Conservation (phyloP, 2,113 vertebrate genomes). For the Macaca fascicularis region T2T-MFA8v1.1 NC_088379.1:95496001-95496500, state of each 20-base stretch:
- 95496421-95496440: neutral
- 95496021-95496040: conserved; percentile 87
- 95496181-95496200: conserved; percentile 88
- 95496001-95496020: conserved; percentile 87
- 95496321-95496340: conserved; percentile 12
- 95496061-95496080: conserved; percentile 74
- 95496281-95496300: conserved; percentile 32
- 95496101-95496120: conserved; percentile 88
- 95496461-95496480: neutral
- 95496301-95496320: conserved; percentile 7
- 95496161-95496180: conserved; percentile 85
- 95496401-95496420: neutral
- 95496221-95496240: neutral
- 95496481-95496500: neutral
- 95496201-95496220: conserved; percentile 86
- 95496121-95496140: conserved; percentile 88
- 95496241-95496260: neutral
- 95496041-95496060: conserved; percentile 85
- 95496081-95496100: conserved; percentile 87
- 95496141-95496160: conserved; percentile 85
- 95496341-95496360: neutral
- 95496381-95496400: neutral
- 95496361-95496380: conserved; percentile 36
- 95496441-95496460: neutral
- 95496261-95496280: conserved; percentile 30